Percentiles rank a stretch among this genome's conserved stretches.
Conservation (phyloP, 2,888 invertebrate species). For the Pyrrhosoma nymphula region DNA sequence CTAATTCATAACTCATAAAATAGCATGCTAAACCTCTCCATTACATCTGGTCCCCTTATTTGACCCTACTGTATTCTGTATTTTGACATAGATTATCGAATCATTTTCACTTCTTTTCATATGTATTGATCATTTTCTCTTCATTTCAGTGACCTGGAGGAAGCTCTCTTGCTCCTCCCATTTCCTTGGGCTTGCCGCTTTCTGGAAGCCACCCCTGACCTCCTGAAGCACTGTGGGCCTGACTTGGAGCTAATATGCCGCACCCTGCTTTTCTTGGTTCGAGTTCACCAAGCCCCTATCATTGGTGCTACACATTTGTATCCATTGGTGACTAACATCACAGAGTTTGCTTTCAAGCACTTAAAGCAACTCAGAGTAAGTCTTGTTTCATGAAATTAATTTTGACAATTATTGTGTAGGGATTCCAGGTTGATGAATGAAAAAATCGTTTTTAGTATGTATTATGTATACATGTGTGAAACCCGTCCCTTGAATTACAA, state of each 20-base stretch:
- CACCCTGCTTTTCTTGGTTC: slow-evolving; percentile 87
- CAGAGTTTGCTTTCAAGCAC: slow-evolving; percentile 81
- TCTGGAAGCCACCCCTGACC: slow-evolving; percentile 84
- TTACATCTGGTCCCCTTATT: too few relatives aligned
- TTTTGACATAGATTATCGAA: too few relatives aligned
- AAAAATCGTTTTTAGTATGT: too few relatives aligned
- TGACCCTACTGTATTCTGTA: too few relatives aligned
- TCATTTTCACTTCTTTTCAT: too few relatives aligned
- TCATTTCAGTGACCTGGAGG: slow-evolving; percentile 91
- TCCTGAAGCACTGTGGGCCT: slow-evolving; percentile 84
- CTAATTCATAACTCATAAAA: too few relatives aligned
- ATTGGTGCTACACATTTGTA: slow-evolving; percentile 85
- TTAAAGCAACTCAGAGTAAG: slow-evolving; percentile 83
- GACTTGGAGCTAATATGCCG: slow-evolving; percentile 87
- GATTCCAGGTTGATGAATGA: too few relatives aligned
- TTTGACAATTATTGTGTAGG: neutral
- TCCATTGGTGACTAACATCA: slow-evolving; percentile 83
- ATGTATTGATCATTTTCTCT: too few relatives aligned
- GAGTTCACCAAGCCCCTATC: slow-evolving; percentile 89
- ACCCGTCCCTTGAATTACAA: too few relatives aligned
- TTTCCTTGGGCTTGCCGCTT: slow-evolving; percentile 90
- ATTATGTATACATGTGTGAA: too few relatives aligned
- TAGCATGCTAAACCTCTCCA: too few relatives aligned
- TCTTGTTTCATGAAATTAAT: slow-evolving; percentile 68
- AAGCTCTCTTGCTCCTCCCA: slow-evolving; percentile 91